Base-by-base conservation (phyloP, 2,113 vertebrate genomes). In the Burhinus oedicnemus region DNA sequence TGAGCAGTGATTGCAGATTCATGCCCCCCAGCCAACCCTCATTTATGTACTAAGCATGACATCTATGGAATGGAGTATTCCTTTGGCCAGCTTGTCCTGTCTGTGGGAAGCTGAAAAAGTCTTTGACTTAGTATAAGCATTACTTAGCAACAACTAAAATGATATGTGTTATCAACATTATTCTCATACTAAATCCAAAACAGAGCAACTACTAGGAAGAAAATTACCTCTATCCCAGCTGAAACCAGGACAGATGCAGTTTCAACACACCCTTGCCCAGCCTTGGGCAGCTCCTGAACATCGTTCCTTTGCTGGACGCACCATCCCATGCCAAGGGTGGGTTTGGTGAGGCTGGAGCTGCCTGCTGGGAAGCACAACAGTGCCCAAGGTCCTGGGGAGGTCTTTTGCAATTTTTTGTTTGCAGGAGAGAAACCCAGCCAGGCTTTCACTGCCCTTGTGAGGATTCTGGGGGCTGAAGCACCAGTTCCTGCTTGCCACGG, bases 331-430 rank as follows among this genome's bases (percentile, higher is more conserved):
- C 58, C 0, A 0, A 64, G 17, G 40, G 40, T 47, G 42, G 18
- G 6, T 70, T 66, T 55, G 69, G 10, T 49, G 54, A 65, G 32
- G n/a, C 27, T 29, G 61, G 64, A 66, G 65, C 12, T 36, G 7
- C 29, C 19, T 0, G 0, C 8, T 2, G 3, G 54, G 45, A 65
- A 57, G 20, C 15, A 47, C n/a, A 42, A 0, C 1, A 5, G 15
- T 42, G 25, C 18, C 57, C 0, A 0, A 26, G 12, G 18, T 77
- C 21, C 19, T 2, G 2, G 20, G 14, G 29, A 29, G 4, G 9
- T 12, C 11, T 42, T 34, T 16, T 25, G 52, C 2, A 0, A 27
- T 2, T n/a, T 34, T 49, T 29, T 16, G 5, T 69, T 83, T 77
- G 22, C 18, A 38, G 36, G 40, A 62, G 9, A 34, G 14, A 71